Conservation (phyloP, 2,113 vertebrate species). For the Chloropsis cyanopogon region DNA sequence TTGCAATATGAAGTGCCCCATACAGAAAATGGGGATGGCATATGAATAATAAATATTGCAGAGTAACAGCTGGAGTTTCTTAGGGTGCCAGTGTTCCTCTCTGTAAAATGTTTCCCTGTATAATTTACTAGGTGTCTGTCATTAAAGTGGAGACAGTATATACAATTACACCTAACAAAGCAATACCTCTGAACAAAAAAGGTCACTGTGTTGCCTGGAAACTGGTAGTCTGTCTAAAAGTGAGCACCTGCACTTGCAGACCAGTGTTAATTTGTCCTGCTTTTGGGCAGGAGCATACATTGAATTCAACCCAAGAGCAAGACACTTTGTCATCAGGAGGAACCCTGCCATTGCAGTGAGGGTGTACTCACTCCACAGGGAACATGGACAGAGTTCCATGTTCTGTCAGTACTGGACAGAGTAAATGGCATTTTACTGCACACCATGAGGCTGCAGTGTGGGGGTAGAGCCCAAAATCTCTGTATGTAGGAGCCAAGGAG, state of each 20-base stretch:
- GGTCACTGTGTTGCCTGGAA: slow-evolving; percentile 55
- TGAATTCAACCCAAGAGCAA: background rate
- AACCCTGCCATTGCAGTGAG: background rate
- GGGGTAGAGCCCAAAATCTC: background rate
- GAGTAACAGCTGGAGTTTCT: slow-evolving; percentile 46
- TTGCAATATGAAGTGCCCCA: background rate
- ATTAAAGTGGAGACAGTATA: background rate
- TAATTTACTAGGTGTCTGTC: slow-evolving; percentile 51
- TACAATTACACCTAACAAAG: slow-evolving; percentile 44
- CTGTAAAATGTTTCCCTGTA: background rate
- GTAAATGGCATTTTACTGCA: background rate
- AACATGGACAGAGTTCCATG: background rate
- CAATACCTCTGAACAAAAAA: slow-evolving; percentile 21
- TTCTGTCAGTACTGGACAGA: background rate
- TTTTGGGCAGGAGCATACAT: background rate
- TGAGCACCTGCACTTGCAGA: background rate
- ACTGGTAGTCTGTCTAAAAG: slow-evolving; percentile 34
- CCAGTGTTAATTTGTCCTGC: slow-evolving; percentile 68
- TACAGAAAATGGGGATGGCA: background rate
- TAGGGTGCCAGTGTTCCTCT: background rate
- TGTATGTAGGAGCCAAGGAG: background rate
- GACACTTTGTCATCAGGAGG: background rate
- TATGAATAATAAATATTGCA: slow-evolving; percentile 50
- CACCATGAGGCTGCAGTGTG: background rate
- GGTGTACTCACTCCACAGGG: background rate